These are phyloP conservation scores for Chinchilla lanigera DNA, from an alignment of 2,113 vertebrate genomes.

Conservation along the genomic window DNA sequence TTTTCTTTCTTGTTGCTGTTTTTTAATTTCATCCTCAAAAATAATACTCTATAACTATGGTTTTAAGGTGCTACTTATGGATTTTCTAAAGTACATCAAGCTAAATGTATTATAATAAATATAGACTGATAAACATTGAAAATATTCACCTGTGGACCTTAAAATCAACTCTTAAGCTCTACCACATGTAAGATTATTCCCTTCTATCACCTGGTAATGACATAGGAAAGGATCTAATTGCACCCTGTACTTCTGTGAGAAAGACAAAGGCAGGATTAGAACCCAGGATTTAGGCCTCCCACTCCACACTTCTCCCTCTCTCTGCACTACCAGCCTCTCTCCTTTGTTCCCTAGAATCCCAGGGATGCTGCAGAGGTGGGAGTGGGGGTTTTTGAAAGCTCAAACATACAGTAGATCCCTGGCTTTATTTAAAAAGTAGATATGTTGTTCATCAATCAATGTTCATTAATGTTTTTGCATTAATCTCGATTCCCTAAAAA, in stretches of 20 bases:
- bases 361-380: not conserved
- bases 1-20: not conserved
- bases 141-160: not conserved
- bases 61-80: not conserved
- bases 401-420: not conserved
- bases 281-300: not conserved
- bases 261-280: not conserved
- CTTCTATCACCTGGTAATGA: not conserved
- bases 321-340: not conserved
- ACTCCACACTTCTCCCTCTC: not conserved
- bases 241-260: not conserved
- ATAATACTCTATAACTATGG: not conserved
- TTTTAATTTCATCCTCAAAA: not conserved
- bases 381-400: not conserved
- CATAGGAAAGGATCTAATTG: not conserved
- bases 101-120: slow-evolving; percentile 1
- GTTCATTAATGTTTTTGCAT: not conserved
- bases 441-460: not conserved
- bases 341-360: not conserved
- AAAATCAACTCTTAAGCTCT: not conserved
- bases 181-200: not conserved
- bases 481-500: slow-evolving; percentile 28
- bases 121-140: not conserved
- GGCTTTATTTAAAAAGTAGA: not conserved
- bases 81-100: not conserved